Base-by-base conservation (phyloP, 2,888 invertebrate genomes). In the Diarsia dahlii region DNA sequence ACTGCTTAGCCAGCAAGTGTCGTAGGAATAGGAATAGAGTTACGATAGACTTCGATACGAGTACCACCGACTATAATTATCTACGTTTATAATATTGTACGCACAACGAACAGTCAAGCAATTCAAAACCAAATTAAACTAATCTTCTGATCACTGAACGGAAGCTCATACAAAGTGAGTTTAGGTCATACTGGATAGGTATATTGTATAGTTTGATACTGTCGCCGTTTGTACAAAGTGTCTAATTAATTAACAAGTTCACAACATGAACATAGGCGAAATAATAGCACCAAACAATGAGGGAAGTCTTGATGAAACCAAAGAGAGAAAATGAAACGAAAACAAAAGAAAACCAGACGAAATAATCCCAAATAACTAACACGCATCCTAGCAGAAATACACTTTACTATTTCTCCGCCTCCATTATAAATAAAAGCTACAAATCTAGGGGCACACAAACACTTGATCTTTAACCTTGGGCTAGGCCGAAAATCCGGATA, bases 391-490 rank as follows among this genome's bases (percentile, higher is more conserved):
- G 13, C 73, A 52, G 56, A 71, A 64, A 78, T 58, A 52, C 46
- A 54, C 34, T 9, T 39, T 28, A 48, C n/a, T 78, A 50, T 78
- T 56, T 52, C 46, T 60, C 28, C 3, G 18, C 23, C 9, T 2
- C 52, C 60, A 65, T 78, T 80, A 78, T 39, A 78, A 78, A 78
- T 65, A 80, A 73, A 80, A 73, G 58, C 64, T 66, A 80, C 69
- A 80, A 74, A 71, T 74, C 74, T 68, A 79, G 39, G 18, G 39
- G 46, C 71, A 60, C 18, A 63, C 76, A 64, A 73, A 76, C 84
- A 80, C 69, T 69, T 63, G 73, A 76, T 48, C 68, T 69, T 64
- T 68, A 62, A 84, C 74, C 81, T 82, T 80, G 20, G 6, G 62
- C 13, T 52, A 62, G 50, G 23, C 68, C 68, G 62, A 71, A 74